Evolutionary conservation across 1,140 invertebrate genomes (phyloP), one percentile per base, ranked within the genome.

Genomic region (Octopus bimaculoides): DNA sequence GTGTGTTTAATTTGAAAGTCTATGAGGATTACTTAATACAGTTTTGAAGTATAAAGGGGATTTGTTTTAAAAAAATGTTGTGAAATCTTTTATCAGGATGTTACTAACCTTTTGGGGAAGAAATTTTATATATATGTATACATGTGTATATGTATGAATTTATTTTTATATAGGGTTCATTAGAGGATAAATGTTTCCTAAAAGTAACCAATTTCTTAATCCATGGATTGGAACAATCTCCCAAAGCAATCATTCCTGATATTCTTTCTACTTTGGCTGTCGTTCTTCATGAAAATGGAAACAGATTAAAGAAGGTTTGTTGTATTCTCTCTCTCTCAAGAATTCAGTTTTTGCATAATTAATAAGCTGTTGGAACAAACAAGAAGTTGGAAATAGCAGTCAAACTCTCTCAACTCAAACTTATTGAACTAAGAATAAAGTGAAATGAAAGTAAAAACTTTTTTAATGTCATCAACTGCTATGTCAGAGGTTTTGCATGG

Each of bases 271-370:
- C 89, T 10, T 77, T 89, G 9, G 84, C 85, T n/a, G 85, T 86
- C 53, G 79, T 89, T 5, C 78, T 90, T 17, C 89, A 89, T 82
- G 86, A 87, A 80, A 87, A 88, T 82, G 82, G 82, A 55, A 81
- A 83, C 17, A 84, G 77, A 69, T 77, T 89, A 73, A 74, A 77
- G 54, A 81, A 83, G 86, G 88, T 89, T 66, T 79, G 54, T 14
- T 14, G 4, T 69, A 14, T 79, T 12, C 61, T 75, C 17, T 71
- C 56, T 61, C 9, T 12, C 9, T 12, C 9, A 61, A 61, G 1
- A 61, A 17, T 12, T 61, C 9, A 61, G 17, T 61, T 9, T 61
- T 61, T 61, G 9, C 17, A 12, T 61, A 12, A 61, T 12, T 61
- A 61, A 12, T 61, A 61, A 17, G 56, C 17, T 9, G 17, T 61